These are phyloP conservation scores for Accipiter virgatus DNA, from an alignment of 2,113 vertebrate species.

Conservation along the genomic window DNA sequence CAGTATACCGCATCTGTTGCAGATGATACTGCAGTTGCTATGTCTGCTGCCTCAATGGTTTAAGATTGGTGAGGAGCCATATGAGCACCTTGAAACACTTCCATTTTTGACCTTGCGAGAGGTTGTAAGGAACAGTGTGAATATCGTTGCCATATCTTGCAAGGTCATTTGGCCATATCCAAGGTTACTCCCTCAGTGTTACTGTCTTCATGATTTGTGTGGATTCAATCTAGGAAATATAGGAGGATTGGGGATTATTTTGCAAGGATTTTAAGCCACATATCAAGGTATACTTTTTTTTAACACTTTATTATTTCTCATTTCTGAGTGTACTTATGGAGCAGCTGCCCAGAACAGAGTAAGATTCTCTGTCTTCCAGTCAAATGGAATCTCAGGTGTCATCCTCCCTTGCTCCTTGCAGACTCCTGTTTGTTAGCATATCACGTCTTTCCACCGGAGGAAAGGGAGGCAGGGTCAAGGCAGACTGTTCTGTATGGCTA, in stretches of 20 bases:
- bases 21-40: background rate
- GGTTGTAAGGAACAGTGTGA: background rate
- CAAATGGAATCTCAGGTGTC: background rate
- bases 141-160: fast-evolving
- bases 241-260: background rate
- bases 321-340: background rate
- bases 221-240: background rate
- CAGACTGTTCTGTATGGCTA: background rate
- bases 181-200: background rate
- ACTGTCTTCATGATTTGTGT: background rate
- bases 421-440: fast-evolving
- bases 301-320: background rate
- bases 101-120: background rate
- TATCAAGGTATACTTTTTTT: background rate
- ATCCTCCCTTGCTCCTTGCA: background rate
- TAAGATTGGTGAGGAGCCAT: background rate
- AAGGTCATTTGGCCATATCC: background rate
- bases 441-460: background rate
- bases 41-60: background rate
- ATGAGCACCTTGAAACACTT: background rate
- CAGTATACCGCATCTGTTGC: background rate
- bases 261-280: background rate
- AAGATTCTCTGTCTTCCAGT: background rate
- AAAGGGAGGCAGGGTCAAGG: background rate
- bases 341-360: background rate